These are phyloP conservation scores for Phenganax subtilis DNA, from an alignment of 92 coral and sea anemone species.

Conservation along the genomic window DNA sequence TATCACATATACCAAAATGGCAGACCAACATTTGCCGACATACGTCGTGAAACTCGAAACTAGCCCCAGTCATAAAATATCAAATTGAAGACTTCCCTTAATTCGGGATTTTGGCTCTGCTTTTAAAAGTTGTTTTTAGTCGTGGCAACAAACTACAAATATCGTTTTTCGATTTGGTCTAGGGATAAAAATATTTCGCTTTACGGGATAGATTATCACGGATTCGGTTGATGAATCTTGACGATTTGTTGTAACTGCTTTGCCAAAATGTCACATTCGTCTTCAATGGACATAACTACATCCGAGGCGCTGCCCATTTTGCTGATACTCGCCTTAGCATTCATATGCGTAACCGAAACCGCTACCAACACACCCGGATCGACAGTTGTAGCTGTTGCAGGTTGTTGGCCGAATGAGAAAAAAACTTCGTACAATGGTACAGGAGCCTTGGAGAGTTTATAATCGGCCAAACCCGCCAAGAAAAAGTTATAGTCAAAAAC, in stretches of 20 bases:
- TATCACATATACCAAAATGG: too few relatives aligned
- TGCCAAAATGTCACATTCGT: conserved; percentile 22
- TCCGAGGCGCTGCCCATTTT: conserved; percentile 29
- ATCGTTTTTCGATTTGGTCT: too few relatives aligned
- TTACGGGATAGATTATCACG: not conserved
- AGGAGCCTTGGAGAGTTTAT: conserved; percentile 17
- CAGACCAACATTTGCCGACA: too few relatives aligned
- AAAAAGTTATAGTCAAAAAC: conserved; percentile 26
- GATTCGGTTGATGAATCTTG: not conserved
- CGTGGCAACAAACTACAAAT: too few relatives aligned
- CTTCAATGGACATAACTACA: conserved; percentile 15
- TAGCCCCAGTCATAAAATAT: too few relatives aligned
- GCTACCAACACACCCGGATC: conserved; percentile 25
- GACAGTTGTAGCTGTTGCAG: conserved; percentile 18
- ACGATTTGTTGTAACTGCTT: conserved; percentile 5
- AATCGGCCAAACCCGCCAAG: conserved; percentile 24
- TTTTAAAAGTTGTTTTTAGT: too few relatives aligned
- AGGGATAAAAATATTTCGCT: not conserved
- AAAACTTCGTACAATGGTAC: conserved; percentile 35
- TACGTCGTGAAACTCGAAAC: too few relatives aligned
- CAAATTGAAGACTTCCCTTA: too few relatives aligned
- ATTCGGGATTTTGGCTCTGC: too few relatives aligned
- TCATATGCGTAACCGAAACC: conserved; percentile 29
- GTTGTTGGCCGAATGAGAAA: conserved; percentile 38
- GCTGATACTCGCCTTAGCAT: conserved; percentile 25